These are phyloP conservation scores for Siniperca obscura DNA, from an alignment of 2,797 vertebrate genomes.

Conservation along the genomic window DNA sequence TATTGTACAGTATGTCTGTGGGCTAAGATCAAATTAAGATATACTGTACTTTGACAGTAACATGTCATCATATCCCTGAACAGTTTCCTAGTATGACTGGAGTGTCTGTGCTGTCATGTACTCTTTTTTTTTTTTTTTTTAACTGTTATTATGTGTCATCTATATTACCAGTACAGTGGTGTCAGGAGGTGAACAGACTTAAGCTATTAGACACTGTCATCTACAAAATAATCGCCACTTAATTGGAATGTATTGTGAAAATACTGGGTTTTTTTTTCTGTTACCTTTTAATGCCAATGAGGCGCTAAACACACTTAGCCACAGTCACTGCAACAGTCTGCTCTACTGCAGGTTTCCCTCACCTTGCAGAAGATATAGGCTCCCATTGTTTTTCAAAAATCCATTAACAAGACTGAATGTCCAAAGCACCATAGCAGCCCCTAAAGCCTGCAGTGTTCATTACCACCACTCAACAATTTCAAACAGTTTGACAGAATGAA, in stretches of 20 bases:
- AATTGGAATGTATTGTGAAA: constrained; percentile 22
- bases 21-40: neutral
- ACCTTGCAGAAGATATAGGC: constrained; percentile 24
- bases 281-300: neutral
- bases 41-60: neutral
- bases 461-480: constrained; percentile 20
- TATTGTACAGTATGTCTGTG: neutral
- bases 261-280: neutral
- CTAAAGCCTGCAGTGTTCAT: constrained; percentile 29
- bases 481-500: constrained; percentile 40
- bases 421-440: neutral
- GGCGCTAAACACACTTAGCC: constrained; percentile 2
- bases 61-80: constrained; percentile 1
- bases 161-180: constrained; percentile 2
- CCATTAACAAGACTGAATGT: constrained; percentile 38
- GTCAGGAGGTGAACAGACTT: constrained; percentile 3
- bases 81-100: neutral
- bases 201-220: constrained; percentile 1
- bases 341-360: constrained; percentile 19
- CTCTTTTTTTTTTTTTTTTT: constrained; percentile 13
- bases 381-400: constrained; percentile 33
- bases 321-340: constrained; percentile 17
- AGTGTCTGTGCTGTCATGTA: constrained; percentile 9
- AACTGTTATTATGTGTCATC: constrained; percentile 9
- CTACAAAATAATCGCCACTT: constrained; percentile 15